These are phyloP conservation scores for Aleiodes alternator DNA, from an alignment of 2,888 invertebrate genomes.

Conservation along the genomic window DNA sequence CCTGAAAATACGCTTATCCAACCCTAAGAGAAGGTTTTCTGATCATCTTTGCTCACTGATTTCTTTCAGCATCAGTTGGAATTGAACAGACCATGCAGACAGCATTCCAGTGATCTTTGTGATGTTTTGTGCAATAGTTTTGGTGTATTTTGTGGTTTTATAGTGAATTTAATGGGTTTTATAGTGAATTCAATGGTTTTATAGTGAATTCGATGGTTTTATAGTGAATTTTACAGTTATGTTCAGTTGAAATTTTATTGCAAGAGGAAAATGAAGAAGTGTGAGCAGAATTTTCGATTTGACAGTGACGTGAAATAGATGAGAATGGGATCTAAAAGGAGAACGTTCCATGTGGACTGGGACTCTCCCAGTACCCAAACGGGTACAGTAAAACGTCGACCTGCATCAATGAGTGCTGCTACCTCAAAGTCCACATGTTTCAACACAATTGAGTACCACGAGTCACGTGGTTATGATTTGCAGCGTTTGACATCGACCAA, in stretches of 20 bases:
- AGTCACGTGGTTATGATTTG: constrained; percentile 54
- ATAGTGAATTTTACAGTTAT: constrained; percentile 1
- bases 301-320: constrained; percentile 60
- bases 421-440: constrained; percentile 51
- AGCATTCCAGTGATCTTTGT: not conserved
- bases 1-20: constrained; percentile 69
- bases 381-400: constrained; percentile 84
- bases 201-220: not conserved
- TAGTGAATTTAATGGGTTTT: not conserved
- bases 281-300: constrained; percentile 57
- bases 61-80: constrained; percentile 34
- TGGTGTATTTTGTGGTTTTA: not conserved
- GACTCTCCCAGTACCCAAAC: constrained; percentile 84
- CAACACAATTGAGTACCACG: constrained; percentile 52
- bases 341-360: constrained; percentile 79
- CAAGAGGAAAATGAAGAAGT: constrained; percentile 43
- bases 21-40: constrained; percentile 28
- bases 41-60: constrained; percentile 37
- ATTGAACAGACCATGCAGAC: constrained; percentile 10
- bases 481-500: constrained; percentile 51
- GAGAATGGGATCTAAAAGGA: constrained; percentile 50
- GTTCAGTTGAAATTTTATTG: not conserved
- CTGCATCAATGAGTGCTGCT: constrained; percentile 76
- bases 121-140: not conserved
- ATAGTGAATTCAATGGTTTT: not conserved